These are phyloP conservation scores for Poeciliopsis retropinna DNA, from an alignment of 2,113 vertebrate species.

Conservation along the genomic window DNA sequence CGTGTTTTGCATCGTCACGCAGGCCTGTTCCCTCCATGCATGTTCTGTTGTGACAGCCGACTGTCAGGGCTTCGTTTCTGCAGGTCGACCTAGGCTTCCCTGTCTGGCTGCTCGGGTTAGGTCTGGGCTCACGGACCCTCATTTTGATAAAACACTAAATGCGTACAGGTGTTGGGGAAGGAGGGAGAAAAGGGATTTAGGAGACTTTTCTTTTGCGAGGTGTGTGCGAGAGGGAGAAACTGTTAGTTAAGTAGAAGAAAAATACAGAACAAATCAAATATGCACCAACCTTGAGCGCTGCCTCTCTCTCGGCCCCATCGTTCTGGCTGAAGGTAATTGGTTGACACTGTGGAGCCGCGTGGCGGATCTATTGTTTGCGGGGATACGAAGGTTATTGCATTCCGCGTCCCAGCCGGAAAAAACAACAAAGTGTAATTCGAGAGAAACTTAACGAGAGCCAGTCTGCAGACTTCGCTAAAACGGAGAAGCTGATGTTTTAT, in stretches of 20 bases:
- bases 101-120: conserved; percentile 36
- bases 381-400: conserved; percentile 34
- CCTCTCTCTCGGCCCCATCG: conserved; percentile 21
- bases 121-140: conserved; percentile 24
- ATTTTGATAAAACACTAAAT: conserved; percentile 41
- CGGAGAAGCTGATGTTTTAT: conserved; percentile 27
- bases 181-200: not conserved
- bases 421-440: conserved; percentile 31
- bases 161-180: conserved; percentile 3
- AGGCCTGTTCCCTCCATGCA: not conserved
- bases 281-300: conserved; percentile 58
- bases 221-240: not conserved
- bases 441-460: conserved; percentile 32
- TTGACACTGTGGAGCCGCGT: conserved; percentile 41
- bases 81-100: conserved; percentile 21
- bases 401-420: conserved; percentile 27
- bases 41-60: conserved; percentile 2
- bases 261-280: conserved; percentile 58
- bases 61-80: conserved; percentile 17
- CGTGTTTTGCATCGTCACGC: not conserved
- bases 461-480: conserved; percentile 22
- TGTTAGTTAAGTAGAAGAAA: conserved; percentile 42
- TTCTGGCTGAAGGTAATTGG: conserved; percentile 54
- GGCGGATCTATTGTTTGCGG: conserved; percentile 23
- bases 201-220: not conserved